Evolutionary conservation across 2,888 invertebrate genomes (phyloP), one percentile per base, ranked within the genome.

Genomic region (Heliconius cydno): DNA sequence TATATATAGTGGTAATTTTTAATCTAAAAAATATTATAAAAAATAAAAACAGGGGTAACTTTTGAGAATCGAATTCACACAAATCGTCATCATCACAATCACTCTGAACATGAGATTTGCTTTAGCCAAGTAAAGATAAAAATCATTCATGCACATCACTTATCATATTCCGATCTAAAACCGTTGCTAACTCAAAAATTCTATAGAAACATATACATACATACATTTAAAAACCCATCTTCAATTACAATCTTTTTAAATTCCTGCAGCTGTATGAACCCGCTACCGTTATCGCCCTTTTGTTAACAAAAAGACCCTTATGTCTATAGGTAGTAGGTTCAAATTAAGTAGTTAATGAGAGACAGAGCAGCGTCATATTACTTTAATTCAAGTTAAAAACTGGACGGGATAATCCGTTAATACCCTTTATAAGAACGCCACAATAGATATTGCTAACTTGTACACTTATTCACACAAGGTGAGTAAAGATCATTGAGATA

Each of bases 401-500:
- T 76, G 80, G 82, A 79, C 79, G 68, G 81, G 82, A 79, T 81
- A 74, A 80, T 75, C 80, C 75, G 80, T 82, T 82, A 78, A 80
- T 79, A 77, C 66, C 77, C 72, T 80, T 79, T 82, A 65, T 75
- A 80, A 65, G 77, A 79, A 81, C 28, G 75, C 65, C 63, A 72
- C 80, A 77, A 81, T 79, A 63, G 80, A 80, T 80, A 76, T 67
- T 63, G 52, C 76, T 60, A 72, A 67, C 78, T 60, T 72, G 82
- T 82, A 82, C 80, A 77, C 66, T 25, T 67, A 65, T 12, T 41
- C 41, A 60, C 34, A 79, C 15, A 77, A 72, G 30, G 34, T 72
- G 22, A 15, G 12, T 76, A 5, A 10, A 60, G 34, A 6, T 63
- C 60, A n/a, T 70, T 70, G 30, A 7, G 25, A 12, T 70, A 25